Evolutionary conservation across 2,113 vertebrate genomes (phyloP).

Genomic region (Formicarius rufipectus): DNA sequence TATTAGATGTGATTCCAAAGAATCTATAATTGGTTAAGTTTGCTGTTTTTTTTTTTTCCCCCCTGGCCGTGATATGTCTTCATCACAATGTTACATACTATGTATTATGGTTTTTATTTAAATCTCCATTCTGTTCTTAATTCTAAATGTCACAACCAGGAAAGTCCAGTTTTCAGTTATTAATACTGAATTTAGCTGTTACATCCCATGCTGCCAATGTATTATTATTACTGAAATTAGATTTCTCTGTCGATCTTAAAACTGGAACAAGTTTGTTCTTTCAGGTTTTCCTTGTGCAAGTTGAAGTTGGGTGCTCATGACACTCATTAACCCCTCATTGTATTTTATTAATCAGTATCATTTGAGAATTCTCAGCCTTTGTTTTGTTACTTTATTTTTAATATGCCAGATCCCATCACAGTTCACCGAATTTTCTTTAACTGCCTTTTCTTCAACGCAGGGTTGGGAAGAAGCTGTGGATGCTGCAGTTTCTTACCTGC

Average conservation of each 20-base stretch:
- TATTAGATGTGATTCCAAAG: background rate
- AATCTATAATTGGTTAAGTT: background rate
- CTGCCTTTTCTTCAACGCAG: constrained; percentile 65
- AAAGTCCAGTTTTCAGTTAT: background rate
- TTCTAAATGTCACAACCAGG: background rate
- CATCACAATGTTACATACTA: background rate
- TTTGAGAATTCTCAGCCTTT: background rate
- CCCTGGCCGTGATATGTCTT: background rate
- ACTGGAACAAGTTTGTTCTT: background rate
- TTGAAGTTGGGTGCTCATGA: background rate
- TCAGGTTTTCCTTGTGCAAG: background rate
- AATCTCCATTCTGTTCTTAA: background rate
- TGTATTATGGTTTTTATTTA: background rate
- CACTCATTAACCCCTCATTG: background rate
- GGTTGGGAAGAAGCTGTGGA: constrained; percentile 98
- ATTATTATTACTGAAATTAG: background rate
- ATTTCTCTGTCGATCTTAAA: background rate
- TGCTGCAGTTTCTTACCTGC: constrained; percentile 86
- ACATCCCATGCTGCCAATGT: background rate
- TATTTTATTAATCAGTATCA: background rate
- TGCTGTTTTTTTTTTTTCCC: background rate
- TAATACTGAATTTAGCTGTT: background rate
- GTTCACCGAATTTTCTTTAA: background rate
- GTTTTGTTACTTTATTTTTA: background rate
- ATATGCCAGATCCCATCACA: background rate